These are phyloP conservation scores for Brachionus rotundiformis DNA, from an alignment of 1,140 invertebrate species.

Conservation along the genomic window DNA sequence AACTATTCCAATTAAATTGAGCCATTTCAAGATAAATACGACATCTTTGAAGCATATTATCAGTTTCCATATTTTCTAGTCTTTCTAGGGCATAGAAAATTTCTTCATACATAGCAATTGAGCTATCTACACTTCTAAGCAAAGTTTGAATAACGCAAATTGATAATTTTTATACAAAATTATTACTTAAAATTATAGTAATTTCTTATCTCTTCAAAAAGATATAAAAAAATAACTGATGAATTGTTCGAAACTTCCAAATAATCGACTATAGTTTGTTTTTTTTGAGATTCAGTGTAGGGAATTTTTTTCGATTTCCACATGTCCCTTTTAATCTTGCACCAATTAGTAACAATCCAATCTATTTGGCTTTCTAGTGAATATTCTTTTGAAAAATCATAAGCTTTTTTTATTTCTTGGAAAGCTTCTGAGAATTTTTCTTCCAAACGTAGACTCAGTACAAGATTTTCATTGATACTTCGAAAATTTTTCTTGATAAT, in stretches of 20 bases:
- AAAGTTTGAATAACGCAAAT: background rate
- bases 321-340: conserved; percentile 44
- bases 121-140: background rate
- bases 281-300: background rate
- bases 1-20: conserved; percentile 33
- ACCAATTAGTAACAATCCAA: conserved; percentile 33
- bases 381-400: conserved; percentile 13
- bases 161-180: background rate
- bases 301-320: conserved; percentile 29
- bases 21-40: conserved; percentile 14
- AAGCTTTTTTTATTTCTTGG: conserved; percentile 19
- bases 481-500: conserved; percentile 40
- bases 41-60: background rate
- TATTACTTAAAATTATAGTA: conserved; percentile 26
- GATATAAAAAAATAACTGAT: background rate
- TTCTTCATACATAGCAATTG: background rate
- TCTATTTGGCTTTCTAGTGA: background rate
- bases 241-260: background rate
- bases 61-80: background rate
- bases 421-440: conserved; percentile 25
- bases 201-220: conserved; percentile 41
- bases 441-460: conserved; percentile 22
- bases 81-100: conserved; percentile 14
- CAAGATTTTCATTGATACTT: conserved; percentile 17
- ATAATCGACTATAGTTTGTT: conserved; percentile 16